phyloP scores from a whole-genome alignment of 2,113 vertebrate genomes.

The Smithornis capensis region DNA sequence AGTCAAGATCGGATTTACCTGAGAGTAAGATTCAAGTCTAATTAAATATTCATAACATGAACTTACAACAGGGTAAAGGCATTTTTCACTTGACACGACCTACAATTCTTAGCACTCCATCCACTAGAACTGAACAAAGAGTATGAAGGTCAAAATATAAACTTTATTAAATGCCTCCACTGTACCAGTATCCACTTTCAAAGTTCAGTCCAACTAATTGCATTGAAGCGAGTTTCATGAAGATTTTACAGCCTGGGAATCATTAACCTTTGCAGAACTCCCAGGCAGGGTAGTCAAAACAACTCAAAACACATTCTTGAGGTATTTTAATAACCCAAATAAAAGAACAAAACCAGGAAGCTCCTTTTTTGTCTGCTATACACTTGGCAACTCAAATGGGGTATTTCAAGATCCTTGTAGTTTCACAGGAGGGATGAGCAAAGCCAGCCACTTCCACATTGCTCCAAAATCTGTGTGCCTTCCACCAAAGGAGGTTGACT shows the following conservation, averaged over 20 bases:
- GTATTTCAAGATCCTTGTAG: background rate
- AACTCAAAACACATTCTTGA: background rate
- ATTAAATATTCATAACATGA: background rate
- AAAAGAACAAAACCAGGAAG: background rate
- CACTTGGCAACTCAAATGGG: rapidly evolving
- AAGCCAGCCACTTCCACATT: rapidly evolving
- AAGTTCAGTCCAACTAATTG: background rate
- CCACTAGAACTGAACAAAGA: background rate
- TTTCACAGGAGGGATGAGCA: rapidly evolving
- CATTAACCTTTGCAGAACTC: background rate
- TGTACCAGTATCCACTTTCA: background rate
- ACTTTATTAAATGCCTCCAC: background rate
- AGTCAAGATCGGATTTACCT: background rate
- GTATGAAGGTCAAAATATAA: background rate
- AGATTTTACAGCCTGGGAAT: background rate
- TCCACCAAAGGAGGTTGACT: rapidly evolving
- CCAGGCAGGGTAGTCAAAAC: background rate
- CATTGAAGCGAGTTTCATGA: background rate
- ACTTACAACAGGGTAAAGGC: background rate
- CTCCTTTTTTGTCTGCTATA: background rate
- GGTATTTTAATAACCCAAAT: background rate
- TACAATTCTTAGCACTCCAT: background rate
- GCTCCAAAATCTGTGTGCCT: background rate
- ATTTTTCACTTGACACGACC: background rate
- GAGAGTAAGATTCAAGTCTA: background rate